These are phyloP conservation scores for Triplophysa tibetana DNA, from an alignment of 2,113 vertebrate genomes.

Conservation along the genomic window DNA sequence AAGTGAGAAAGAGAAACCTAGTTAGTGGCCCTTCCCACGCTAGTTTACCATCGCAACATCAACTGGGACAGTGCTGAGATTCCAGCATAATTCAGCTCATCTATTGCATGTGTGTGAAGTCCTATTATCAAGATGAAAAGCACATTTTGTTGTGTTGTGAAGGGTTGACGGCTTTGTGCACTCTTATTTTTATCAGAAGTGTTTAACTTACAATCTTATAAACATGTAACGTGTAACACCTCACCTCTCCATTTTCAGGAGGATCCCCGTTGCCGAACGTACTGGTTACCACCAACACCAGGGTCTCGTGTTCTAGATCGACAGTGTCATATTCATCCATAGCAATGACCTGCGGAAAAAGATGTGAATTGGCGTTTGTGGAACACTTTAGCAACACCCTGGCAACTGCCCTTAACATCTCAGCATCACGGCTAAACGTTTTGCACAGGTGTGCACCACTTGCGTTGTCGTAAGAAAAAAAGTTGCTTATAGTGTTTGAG, in stretches of 20 bases:
- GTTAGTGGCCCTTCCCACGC: conserved; percentile 28
- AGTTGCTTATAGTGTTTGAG: too few relatives aligned
- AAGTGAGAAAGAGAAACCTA: neutral
- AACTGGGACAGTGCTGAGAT: neutral
- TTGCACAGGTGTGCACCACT: too few relatives aligned
- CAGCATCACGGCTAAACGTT: too few relatives aligned
- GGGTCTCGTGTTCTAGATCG: conserved; percentile 90
- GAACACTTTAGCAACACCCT: too few relatives aligned
- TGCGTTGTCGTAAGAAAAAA: too few relatives aligned
- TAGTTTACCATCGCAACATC: conserved; percentile 6
- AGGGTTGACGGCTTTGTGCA: neutral
- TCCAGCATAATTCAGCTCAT: neutral
- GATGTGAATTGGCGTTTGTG: too few relatives aligned
- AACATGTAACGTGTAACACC: conserved; percentile 15
- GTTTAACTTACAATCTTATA: neutral
- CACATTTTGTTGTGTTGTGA: neutral
- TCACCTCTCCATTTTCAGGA: conserved; percentile 94
- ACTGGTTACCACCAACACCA: conserved; percentile 92
- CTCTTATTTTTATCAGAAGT: too few relatives aligned
- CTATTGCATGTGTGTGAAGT: conserved; percentile 7
- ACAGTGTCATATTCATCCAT: conserved; percentile 97
- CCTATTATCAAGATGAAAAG: conserved; percentile 9
- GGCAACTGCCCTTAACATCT: too few relatives aligned
- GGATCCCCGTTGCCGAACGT: conserved; percentile 97
- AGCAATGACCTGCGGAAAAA: conserved; percentile 80